phyloP scores from a whole-genome alignment of 2,797 vertebrate genomes.

The Columba guinea region DNA sequence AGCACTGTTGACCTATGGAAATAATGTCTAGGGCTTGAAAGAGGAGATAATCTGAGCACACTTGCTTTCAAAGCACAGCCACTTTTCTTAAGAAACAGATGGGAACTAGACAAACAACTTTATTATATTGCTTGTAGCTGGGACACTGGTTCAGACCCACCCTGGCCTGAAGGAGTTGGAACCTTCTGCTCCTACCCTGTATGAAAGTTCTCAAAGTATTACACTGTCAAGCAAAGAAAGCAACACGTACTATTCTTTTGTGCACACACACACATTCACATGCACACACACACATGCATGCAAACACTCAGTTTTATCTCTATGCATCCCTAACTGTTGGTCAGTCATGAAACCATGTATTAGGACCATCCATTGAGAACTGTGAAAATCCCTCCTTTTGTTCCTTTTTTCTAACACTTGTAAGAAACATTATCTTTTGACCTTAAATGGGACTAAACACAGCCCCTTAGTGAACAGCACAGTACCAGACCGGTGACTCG shows the following conservation, averaged over 20 bases:
- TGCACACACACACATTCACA: no score
- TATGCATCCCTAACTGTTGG: not conserved
- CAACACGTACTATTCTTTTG: not conserved
- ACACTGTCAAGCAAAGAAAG: not conserved
- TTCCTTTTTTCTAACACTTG: not conserved
- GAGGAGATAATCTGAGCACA: not conserved
- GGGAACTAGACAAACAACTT: not conserved
- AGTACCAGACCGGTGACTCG: not conserved
- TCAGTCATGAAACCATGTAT: not conserved
- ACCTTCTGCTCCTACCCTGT: not conserved
- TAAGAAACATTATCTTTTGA: not conserved
- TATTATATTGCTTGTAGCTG: not conserved
- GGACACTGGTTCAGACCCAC: not conserved
- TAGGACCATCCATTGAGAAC: not conserved
- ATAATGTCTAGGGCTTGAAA: not conserved
- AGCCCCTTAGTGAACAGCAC: not conserved
- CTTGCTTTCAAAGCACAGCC: not conserved
- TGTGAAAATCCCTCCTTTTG: not conserved
- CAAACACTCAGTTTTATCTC: not conserved
- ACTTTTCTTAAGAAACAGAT: not conserved
- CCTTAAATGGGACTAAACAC: not conserved
- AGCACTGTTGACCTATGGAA: not conserved
- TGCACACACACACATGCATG: rapidly evolving
- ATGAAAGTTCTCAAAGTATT: not conserved
- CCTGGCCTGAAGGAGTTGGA: not conserved